Evolutionary conservation across 2,113 vertebrate species (phyloP).

Genomic region (Microtus ochrogaster): DNA sequence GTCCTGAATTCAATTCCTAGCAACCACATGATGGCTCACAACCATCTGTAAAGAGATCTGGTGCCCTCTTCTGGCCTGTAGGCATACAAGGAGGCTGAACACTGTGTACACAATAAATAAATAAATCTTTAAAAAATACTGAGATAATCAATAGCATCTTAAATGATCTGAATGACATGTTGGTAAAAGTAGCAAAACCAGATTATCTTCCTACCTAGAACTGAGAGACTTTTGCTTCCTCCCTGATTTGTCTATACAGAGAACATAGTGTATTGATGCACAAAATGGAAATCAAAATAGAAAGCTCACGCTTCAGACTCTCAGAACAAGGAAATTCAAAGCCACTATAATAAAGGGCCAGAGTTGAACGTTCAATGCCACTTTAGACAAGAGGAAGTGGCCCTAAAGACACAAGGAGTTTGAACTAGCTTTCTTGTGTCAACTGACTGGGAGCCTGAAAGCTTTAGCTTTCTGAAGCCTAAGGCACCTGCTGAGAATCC

Average conservation of each 20-base stretch:
- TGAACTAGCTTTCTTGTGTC: neutral
- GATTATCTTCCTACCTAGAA: slow-evolving; percentile 20
- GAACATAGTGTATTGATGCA: neutral
- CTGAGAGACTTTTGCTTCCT: neutral
- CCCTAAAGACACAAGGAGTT: neutral
- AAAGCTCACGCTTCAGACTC: neutral
- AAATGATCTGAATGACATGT: slow-evolving; percentile 11
- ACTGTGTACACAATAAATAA: neutral
- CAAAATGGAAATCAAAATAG: neutral
- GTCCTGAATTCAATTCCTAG: too few species aligned
- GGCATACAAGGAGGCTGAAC: too few species aligned
- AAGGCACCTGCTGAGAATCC: neutral
- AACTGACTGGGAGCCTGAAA: neutral
- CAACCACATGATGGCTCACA: too few species aligned
- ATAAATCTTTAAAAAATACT: neutral
- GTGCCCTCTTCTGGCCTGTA: too few species aligned
- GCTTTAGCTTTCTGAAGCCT: neutral
- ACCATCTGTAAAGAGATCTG: too few species aligned
- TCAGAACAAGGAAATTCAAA: neutral
- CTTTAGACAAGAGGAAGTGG: neutral
- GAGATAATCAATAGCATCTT: neutral
- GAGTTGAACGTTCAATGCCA: neutral
- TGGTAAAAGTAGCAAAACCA: neutral
- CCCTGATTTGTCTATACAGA: neutral
- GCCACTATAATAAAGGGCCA: neutral